Conservation (phyloP, 2,113 vertebrate genomes). For the Chinchilla lanigera region DNA sequence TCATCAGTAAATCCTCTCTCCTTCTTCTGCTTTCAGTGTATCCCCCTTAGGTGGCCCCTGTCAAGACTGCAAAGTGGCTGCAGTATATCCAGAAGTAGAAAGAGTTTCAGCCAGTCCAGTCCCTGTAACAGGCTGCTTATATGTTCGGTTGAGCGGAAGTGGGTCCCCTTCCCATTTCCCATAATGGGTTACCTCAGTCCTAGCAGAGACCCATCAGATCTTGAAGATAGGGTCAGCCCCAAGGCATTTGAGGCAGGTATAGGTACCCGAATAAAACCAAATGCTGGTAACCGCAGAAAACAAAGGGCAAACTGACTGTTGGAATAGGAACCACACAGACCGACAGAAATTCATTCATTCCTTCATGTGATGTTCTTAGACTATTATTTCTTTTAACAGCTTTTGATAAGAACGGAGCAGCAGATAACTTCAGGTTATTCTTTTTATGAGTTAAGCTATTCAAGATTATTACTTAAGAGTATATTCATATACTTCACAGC, state of each 20-base stretch:
- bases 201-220: neutral
- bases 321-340: neutral
- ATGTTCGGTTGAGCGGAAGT: neutral
- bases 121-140: neutral
- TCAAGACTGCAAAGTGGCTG: neutral
- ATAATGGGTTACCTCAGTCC: neutral
- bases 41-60: neutral
- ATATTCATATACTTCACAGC: neutral
- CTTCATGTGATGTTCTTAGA: neutral
- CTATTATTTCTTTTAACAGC: neutral
- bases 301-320: neutral
- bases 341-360: neutral
- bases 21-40: neutral
- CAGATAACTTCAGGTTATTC: neutral
- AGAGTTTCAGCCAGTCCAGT: neutral
- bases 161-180: neutral
- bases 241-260: neutral
- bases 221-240: neutral
- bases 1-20: neutral
- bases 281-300: neutral
- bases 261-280: neutral
- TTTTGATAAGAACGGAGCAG: slow-evolving; percentile 10
- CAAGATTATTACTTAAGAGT: neutral
- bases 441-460: neutral
- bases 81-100: neutral